Conservation (phyloP, 2,113 vertebrate species). For the Pionites leucogaster region DNA sequence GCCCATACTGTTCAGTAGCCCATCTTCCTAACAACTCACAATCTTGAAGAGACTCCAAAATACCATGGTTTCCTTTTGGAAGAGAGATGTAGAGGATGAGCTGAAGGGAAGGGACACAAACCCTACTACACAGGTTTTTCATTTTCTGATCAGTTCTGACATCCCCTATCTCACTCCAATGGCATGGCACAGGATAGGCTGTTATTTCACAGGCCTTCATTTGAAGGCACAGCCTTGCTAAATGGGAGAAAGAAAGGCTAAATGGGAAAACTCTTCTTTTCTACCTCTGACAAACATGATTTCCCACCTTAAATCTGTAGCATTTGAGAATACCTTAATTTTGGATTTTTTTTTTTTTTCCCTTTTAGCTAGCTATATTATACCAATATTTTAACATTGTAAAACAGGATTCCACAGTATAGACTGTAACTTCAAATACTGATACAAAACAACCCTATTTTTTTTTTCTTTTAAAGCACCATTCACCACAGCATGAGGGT, state of each 20-base stretch:
- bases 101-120: not conserved
- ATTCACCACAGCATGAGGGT: not conserved
- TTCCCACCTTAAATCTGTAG: not conserved
- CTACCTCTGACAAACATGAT: not conserved
- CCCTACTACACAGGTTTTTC: accelerated
- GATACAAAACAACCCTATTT: accelerated
- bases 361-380: not conserved
- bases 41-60: not conserved
- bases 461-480: not conserved
- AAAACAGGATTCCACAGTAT: not conserved
- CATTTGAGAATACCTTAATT: not conserved
- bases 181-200: not conserved
- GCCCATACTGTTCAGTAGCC: not conserved
- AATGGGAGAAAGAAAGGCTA: not conserved
- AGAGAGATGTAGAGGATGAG: not conserved
- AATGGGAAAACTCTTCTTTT: not conserved
- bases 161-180: not conserved
- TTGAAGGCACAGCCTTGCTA: not conserved
- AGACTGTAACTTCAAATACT: not conserved
- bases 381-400: not conserved
- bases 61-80: not conserved
- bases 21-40: not conserved
- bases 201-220: not conserved
- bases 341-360: not conserved
- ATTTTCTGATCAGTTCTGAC: not conserved